Evolutionary conservation across 2,888 invertebrate species (phyloP), one percentile per base, ranked within the genome.

Genomic region (Ornithoptera alexandrae): DNA sequence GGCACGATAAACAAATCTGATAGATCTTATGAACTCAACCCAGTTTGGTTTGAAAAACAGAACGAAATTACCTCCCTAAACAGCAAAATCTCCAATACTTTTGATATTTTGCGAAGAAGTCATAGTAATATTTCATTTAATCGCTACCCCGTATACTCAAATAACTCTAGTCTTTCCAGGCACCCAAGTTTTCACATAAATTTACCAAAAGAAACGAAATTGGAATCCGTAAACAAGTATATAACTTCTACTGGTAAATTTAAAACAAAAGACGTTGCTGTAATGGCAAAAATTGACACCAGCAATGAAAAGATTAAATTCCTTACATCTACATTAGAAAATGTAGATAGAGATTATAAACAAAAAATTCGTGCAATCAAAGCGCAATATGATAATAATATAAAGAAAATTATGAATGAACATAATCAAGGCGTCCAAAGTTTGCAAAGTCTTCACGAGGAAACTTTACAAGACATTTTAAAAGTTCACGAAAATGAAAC

Each of bases 381-480:
- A 83, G 75, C 83, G 20, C 94, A 94, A 76, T 93, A 93, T 73
- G 93, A 94, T 53, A 86, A 81, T 73, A 93, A 94, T 66, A 89
- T 93, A 62, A 92, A 92, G 75, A 90, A 84, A 72, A 87, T 94
- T 68, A 84, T 93, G 36, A 92, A 91, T 68, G 91, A 93, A 76
- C 93, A 94, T 74, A 92, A 93, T 76, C 87, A 89, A 72, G 93
- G 93, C n/a, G 93, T 94, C 5, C 87, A 86, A 73, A 93, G 88
- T 74, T 87, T 94, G 76, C 94, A 94, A 80, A 85, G 82, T 72
- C 84, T 93, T 46, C 93, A 94, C 53, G 93, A 93, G 77, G 93
- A 93, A 74, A 85, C 90, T 1, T 74, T 94, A 24, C 84, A 88
- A 68, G 92, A 93, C 61, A 82, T 93, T 58, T 85, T 88, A 61